These are phyloP conservation scores for Trogon melanurus DNA, from an alignment of 2,113 vertebrate species.

Conservation along the genomic window DNA sequence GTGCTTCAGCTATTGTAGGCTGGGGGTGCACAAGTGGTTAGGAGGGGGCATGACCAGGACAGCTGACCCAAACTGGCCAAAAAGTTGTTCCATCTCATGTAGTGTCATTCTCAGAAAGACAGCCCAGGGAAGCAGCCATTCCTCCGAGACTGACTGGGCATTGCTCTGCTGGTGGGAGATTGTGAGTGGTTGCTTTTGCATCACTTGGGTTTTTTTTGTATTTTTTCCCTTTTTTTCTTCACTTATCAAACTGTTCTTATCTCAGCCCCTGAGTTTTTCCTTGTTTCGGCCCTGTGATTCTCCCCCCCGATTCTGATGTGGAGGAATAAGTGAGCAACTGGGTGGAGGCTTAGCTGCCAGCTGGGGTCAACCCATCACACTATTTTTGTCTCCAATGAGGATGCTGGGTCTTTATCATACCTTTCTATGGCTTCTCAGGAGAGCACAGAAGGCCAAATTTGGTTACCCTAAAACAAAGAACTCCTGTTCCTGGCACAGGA, in stretches of 20 bases:
- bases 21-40: not conserved
- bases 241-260: not conserved
- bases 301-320: not conserved
- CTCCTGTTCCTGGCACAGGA: not conserved
- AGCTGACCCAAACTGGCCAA: not conserved
- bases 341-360: not conserved
- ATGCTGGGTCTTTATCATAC: not conserved
- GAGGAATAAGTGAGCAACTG: not conserved
- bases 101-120: fast-evolving
- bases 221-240: not conserved
- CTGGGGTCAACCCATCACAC: not conserved
- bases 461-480: not conserved
- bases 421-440: not conserved
- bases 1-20: not conserved
- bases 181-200: not conserved
- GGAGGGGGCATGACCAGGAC: not conserved
- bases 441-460: not conserved
- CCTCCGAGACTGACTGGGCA: not conserved
- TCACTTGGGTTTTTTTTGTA: too few species aligned
- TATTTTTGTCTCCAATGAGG: not conserved
- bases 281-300: not conserved
- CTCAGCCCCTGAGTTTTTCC: not conserved
- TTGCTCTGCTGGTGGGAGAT: not conserved
- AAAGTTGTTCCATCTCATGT: not conserved
- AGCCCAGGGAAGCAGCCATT: not conserved